Percentiles rank a stretch among this genome's conserved stretches.
phyloP scores from a whole-genome alignment of 1,140 invertebrate genomes.

The Acromyrmex charruanus region DNA sequence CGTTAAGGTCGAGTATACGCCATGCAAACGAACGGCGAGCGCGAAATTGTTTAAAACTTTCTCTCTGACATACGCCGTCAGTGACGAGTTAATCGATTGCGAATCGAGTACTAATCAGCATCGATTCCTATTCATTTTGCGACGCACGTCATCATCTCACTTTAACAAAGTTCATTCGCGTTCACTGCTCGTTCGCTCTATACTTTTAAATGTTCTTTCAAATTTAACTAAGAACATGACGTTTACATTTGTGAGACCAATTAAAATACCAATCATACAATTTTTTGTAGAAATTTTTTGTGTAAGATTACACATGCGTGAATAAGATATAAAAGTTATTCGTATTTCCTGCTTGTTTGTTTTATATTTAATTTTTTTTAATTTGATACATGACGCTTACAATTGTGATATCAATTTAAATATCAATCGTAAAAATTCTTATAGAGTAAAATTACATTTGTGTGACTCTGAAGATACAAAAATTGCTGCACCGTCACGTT shows the following conservation, averaged over 20 bases:
- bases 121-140: neutral
- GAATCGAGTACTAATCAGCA: neutral
- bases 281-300: neutral
- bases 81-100: neutral
- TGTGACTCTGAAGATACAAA: neutral
- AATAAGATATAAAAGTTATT: no score
- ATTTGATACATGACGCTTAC: no score
- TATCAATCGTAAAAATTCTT: no score
- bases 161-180: neutral
- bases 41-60: slow-evolving; percentile 36
- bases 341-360: no score
- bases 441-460: neutral
- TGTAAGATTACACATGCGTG: neutral
- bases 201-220: neutral
- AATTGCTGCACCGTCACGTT: neutral
- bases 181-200: neutral
- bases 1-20: neutral
- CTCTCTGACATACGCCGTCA: neutral
- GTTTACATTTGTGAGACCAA: neutral
- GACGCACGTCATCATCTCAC: no score
- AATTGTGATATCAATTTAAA: no score
- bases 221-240: neutral
- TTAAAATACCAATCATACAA: neutral
- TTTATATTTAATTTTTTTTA: no score
- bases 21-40: neutral